Evolutionary conservation across 1,140 invertebrate species (phyloP), one percentile per base, ranked within the genome.

Genomic region (Asbolus verrucosus): DNA sequence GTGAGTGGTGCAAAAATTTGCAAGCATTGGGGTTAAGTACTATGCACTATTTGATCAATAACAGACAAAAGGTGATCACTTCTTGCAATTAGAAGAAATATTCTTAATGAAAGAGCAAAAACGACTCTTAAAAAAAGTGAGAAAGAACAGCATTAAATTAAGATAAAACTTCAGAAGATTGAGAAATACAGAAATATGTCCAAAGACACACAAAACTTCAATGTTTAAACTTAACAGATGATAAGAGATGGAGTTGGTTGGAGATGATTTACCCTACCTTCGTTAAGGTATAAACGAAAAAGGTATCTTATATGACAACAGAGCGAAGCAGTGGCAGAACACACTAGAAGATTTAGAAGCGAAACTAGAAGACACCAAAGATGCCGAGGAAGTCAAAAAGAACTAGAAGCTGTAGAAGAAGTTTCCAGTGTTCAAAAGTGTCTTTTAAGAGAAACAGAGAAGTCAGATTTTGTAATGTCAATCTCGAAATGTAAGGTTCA

Each of bases 221-320:
- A 85, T 94, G 0, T 97, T 97, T 80, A 95, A 91, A 80, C 96
- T 95, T 79, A 93, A 97, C 1, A 96, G 79, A 84, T 96, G 19
- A 95, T 96, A 79, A 74, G 92, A 96, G 78, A 83, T 93, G 21
- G 94, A 95, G 77, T 83, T 87, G 82, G 15, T 78, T 11, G 77
- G 70, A 31, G 73, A 80, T 70, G 61, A 71, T 78, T 59, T 79
- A 18, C 30, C 50, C 3, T 60, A 69, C 6, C 46, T 76, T 21
- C 71, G 79, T 21, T 6, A 67, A 0, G 67, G 76, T 38, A 81
- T 77, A 13, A 83, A 83, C 6, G 83, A 82, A 21, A 81, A 85
- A 61, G 76, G 77, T 31, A 79, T 77, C 5, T 79, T 85, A 30
- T 80, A 82, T 65, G 77, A 84, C 72, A 81, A 82, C 5, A 80